These are phyloP conservation scores for Sander vitreus DNA, from an alignment of 2,113 vertebrate genomes.

Conservation along the genomic window DNA sequence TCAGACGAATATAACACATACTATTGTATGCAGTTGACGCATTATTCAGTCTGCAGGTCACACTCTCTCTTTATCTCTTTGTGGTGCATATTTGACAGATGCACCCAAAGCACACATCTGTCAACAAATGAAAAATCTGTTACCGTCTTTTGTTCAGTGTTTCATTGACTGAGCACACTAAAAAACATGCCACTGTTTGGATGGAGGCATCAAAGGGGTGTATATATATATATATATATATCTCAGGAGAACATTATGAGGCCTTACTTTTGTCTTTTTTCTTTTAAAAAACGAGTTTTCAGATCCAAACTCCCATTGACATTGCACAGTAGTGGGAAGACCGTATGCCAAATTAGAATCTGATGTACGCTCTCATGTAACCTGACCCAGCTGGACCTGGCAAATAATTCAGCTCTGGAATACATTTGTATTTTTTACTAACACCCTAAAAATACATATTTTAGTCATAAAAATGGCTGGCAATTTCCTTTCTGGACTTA, in stretches of 20 bases:
- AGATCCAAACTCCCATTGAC: conserved; percentile 18
- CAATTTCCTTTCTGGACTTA: too few species aligned
- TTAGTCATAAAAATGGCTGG: neutral
- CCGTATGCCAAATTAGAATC: conserved; percentile 19
- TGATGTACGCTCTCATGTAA: conserved; percentile 4
- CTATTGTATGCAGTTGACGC: neutral
- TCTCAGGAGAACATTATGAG: neutral
- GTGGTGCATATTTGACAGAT: conserved; percentile 35
- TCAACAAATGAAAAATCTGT: conserved; percentile 26
- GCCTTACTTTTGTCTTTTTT: neutral
- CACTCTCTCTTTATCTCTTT: conserved; percentile 24
- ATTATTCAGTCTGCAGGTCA: conserved; percentile 34
- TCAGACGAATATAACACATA: neutral
- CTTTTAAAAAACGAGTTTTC: conserved; percentile 28
- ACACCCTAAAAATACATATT: neutral
- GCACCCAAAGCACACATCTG: conserved; percentile 36
- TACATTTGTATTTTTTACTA: neutral
- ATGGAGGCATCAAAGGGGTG: conserved; percentile 9
- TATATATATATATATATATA: conserved; percentile 26
- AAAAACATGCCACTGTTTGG: conserved; percentile 1
- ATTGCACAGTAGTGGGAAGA: conserved; percentile 2
- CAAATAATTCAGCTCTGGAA: neutral
- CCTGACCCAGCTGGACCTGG: conserved; percentile 21
- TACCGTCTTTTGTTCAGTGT: conserved; percentile 2
- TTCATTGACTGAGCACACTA: conserved; percentile 22